phyloP scores from a whole-genome alignment of 2,113 vertebrate species.

The Alouatta palliata region DNA sequence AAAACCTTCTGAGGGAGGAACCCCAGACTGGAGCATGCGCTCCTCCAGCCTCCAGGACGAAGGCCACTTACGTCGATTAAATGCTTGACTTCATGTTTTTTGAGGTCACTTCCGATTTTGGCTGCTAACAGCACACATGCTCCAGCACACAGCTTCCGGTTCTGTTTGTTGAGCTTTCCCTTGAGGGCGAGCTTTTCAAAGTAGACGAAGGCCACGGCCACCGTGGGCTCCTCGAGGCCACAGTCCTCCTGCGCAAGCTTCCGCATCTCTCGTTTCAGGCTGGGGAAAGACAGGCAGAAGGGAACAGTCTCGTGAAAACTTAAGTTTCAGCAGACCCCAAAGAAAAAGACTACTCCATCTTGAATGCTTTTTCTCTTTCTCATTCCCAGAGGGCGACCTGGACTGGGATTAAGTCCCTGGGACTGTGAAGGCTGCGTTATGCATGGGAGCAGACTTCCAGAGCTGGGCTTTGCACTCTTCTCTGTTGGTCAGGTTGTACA shows the following conservation, averaged over 20 bases:
- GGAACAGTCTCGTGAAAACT: neutral
- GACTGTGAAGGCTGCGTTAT: neutral
- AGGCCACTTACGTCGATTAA: conserved; percentile 94
- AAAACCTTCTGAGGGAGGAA: neutral
- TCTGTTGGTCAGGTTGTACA: neutral
- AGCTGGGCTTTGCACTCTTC: neutral
- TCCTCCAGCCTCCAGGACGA: neutral
- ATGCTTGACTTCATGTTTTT: conserved; percentile 97
- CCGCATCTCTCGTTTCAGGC: conserved; percentile 97
- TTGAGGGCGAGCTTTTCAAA: conserved; percentile 98
- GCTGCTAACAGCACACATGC: conserved; percentile 97
- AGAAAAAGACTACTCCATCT: neutral
- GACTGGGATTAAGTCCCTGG: neutral
- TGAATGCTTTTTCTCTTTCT: neutral
- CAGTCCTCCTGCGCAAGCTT: conserved; percentile 97
- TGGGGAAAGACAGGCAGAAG: conserved; percentile 71
- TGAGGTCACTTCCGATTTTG: conserved; percentile 98
- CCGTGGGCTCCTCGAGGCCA: conserved; percentile 95
- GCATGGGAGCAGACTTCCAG: neutral
- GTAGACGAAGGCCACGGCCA: conserved; percentile 99
- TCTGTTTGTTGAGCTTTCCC: conserved; percentile 99
- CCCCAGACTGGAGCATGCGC: accelerated
- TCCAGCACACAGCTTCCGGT: conserved; percentile 97
- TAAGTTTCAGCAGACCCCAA: neutral
- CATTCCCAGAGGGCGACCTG: neutral